A percentile compares a stretch with the other conserved stretches of the same genome.
These are phyloP conservation scores for Drosophila dunni DNA, from an alignment of 1,140 invertebrate genomes.

Conservation along the genomic window DNA sequence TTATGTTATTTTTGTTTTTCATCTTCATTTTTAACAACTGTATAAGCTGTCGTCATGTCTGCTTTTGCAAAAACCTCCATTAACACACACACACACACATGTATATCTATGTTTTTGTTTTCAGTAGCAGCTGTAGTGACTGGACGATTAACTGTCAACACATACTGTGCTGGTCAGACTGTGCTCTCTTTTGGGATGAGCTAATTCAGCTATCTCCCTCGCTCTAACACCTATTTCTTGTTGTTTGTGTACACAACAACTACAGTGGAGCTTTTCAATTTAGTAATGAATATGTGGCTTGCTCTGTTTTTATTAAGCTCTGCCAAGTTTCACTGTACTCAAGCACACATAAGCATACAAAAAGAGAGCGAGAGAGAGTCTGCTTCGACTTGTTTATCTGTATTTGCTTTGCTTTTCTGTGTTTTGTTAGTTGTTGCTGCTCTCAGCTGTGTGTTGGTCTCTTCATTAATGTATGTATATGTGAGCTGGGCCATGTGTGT, in stretches of 20 bases:
- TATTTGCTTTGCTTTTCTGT: conserved; percentile 40
- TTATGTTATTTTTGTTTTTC: conserved; percentile 3
- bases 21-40: conserved; percentile 8
- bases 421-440: conserved; percentile 42
- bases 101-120: conserved; percentile 7
- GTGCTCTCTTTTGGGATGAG: conserved; percentile 44
- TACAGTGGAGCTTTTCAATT: conserved; percentile 39
- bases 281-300: conserved; percentile 9
- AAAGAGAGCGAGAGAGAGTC: conserved; percentile 21
- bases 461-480: conserved; percentile 7
- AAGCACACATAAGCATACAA: conserved; percentile 14
- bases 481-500: background rate
- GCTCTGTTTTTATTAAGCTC: conserved; percentile 24
- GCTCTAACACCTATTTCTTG: conserved; percentile 14
- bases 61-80: conserved; percentile 7
- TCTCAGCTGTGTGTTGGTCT: conserved; percentile 33
- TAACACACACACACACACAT: background rate
- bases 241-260: conserved; percentile 15
- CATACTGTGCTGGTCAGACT: conserved; percentile 42
- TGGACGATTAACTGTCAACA: conserved; percentile 28
- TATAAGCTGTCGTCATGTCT: conserved; percentile 20
- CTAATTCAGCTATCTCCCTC: conserved; percentile 35
- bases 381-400: conserved; percentile 15
- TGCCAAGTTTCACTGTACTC: conserved; percentile 43
- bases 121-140: background rate